A percentile compares a stretch with the other conserved stretches of the same genome.
phyloP scores from a whole-genome alignment of 2,113 vertebrate genomes.

The Vulpes lagopus region DNA sequence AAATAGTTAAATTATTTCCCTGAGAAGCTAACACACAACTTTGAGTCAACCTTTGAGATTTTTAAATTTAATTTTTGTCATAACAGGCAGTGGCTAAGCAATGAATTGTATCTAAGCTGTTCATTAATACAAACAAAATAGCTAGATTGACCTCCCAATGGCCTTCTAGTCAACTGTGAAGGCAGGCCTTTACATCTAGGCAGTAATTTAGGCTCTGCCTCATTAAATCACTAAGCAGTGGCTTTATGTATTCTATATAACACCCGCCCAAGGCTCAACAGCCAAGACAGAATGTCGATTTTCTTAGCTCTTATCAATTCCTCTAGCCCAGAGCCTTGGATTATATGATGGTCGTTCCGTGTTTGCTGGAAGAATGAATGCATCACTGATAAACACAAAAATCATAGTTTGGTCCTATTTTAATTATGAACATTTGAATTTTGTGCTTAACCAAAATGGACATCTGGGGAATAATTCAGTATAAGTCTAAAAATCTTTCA shows the following conservation, averaged over 20 bases:
- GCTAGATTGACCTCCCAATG: neutral
- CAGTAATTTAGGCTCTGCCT: slow-evolving; percentile 41
- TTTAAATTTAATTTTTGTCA: slow-evolving; percentile 59
- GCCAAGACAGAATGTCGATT: neutral
- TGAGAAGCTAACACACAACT: neutral
- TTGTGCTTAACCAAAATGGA: neutral
- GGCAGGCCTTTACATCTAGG: neutral
- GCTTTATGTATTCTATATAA: slow-evolving; percentile 37
- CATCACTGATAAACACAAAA: neutral
- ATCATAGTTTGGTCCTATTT: neutral
- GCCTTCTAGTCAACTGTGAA: slow-evolving; percentile 41
- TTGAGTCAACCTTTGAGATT: slow-evolving; percentile 42
- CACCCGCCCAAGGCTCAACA: neutral
- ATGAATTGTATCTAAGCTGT: slow-evolving; percentile 46
- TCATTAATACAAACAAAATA: slow-evolving; percentile 40
- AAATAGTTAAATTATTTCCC: neutral
- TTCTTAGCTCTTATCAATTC: neutral
- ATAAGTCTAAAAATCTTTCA: neutral
- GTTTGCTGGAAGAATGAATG: slow-evolving; percentile 39
- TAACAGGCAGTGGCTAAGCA: neutral
- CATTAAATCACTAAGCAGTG: slow-evolving; percentile 61
- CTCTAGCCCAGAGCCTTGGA: neutral
- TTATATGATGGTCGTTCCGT: neutral
- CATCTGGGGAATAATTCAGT: neutral
- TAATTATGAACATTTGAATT: slow-evolving; percentile 9